These are phyloP conservation scores for Atlantisia rogersi DNA, from an alignment of 2,113 vertebrate species.

Conservation along the genomic window DNA sequence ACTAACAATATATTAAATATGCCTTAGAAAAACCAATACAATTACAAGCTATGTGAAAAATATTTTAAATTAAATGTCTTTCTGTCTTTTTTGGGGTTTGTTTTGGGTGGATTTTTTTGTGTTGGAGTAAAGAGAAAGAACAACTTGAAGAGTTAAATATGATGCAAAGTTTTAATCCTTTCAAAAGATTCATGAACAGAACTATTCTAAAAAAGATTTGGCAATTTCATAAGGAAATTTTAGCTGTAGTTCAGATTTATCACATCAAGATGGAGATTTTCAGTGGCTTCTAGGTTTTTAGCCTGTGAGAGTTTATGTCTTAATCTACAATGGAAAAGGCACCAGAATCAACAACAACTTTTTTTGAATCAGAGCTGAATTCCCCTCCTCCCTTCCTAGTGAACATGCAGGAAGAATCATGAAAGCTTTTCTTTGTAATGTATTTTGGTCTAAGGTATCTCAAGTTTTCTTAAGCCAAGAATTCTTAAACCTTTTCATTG, in stretches of 20 bases:
- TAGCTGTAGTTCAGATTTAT: not conserved
- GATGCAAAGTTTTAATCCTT: not conserved
- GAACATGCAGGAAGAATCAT: not conserved
- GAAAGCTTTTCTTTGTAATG: not conserved
- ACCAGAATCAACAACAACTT: not conserved
- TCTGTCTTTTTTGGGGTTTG: too few species aligned
- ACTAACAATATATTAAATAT: not conserved
- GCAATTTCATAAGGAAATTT: not conserved
- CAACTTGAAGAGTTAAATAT: not conserved
- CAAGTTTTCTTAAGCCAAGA: not conserved
- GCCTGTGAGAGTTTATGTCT: not conserved
- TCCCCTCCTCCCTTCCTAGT: not conserved
- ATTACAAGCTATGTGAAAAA: not conserved
- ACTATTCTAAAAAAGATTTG: not conserved
- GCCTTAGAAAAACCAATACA: rapidly evolving
- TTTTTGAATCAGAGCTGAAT: not conserved
- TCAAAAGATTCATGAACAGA: not conserved
- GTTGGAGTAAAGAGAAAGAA: not conserved
- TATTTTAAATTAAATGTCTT: not conserved
- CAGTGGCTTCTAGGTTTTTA: not conserved
- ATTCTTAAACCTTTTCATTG: not conserved
- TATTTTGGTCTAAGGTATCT: not conserved
- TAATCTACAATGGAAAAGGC: not conserved
- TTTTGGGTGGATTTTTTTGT: not conserved
- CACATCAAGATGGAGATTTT: not conserved